These are phyloP conservation scores for Dorcus hopei DNA, from an alignment of 2,888 invertebrate species.

Conservation along the genomic window DNA sequence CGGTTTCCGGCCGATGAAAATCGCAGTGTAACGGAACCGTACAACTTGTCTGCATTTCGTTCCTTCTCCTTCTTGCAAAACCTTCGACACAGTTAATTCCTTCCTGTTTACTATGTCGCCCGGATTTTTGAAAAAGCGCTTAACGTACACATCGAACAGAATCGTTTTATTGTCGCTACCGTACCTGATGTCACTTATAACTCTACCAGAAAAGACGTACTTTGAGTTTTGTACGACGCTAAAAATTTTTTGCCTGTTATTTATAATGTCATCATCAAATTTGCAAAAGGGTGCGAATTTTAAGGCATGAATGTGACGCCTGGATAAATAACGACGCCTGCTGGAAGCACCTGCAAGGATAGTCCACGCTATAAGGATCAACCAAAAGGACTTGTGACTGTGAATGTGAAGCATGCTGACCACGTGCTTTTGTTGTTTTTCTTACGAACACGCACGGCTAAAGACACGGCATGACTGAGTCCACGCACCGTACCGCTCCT, in stretches of 20 bases:
- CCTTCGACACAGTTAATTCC: conserved; percentile 42
- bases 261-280: conserved; percentile 42
- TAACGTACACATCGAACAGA: conserved; percentile 41
- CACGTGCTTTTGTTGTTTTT: conserved; percentile 20
- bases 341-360: not conserved
- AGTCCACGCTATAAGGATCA: conserved; percentile 12
- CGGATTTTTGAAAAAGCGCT: conserved; percentile 44
- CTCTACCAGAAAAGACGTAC: conserved; percentile 46
- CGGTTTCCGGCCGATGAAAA: conserved; percentile 43
- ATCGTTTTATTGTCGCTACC: conserved; percentile 35
- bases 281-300: conserved; percentile 40
- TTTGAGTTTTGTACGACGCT: conserved; percentile 36
- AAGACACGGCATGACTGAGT: conserved; percentile 43
- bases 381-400: conserved; percentile 3
- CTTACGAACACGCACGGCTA: conserved; percentile 37
- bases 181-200: conserved; percentile 38
- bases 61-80: conserved; percentile 43
- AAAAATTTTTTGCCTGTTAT: conserved; percentile 36
- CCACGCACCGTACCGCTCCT: conserved; percentile 42
- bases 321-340: not conserved
- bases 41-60: conserved; percentile 44
- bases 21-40: conserved; percentile 45
- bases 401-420: conserved; percentile 3
- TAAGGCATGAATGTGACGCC: conserved; percentile 1
- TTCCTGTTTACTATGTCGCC: conserved; percentile 34